Conservation (phyloP, 2,888 invertebrate genomes). For the Orthosia incerta region DNA sequence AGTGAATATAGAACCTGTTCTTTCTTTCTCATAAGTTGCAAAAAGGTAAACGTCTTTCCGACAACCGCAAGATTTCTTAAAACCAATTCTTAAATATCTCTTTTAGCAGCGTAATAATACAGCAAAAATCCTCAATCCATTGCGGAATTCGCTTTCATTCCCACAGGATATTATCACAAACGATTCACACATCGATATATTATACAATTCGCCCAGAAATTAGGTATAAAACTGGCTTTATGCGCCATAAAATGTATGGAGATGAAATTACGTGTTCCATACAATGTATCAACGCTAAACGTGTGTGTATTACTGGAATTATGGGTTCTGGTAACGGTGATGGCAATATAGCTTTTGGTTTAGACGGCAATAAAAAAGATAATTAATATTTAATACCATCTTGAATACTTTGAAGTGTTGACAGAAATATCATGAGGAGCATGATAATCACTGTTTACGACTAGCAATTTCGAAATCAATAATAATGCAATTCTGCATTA, state of each 20-base stretch:
- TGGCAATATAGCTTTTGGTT: constrained; percentile 26
- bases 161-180: constrained; percentile 33
- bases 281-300: constrained; percentile 57
- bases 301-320: constrained; percentile 50
- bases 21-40: no score
- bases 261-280: constrained; percentile 60
- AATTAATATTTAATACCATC: constrained; percentile 26
- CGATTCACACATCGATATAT: constrained; percentile 56
- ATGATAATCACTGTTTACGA: background rate
- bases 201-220: constrained; percentile 53
- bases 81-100: background rate
- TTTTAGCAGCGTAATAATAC: constrained; percentile 9
- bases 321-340: constrained; percentile 33
- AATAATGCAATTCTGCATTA: background rate
- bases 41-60: no score
- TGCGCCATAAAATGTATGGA: constrained; percentile 59
- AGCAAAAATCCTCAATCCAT: constrained; percentile 10
- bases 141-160: constrained; percentile 36
- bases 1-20: background rate
- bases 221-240: constrained; percentile 57
- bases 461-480: background rate
- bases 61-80: background rate
- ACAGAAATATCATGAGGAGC: background rate
- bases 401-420: constrained; percentile 24
- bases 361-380: constrained; percentile 41